Evolutionary conservation across 2,113 vertebrate species (phyloP).

Genomic region (Budorcas taxicolor): DNA sequence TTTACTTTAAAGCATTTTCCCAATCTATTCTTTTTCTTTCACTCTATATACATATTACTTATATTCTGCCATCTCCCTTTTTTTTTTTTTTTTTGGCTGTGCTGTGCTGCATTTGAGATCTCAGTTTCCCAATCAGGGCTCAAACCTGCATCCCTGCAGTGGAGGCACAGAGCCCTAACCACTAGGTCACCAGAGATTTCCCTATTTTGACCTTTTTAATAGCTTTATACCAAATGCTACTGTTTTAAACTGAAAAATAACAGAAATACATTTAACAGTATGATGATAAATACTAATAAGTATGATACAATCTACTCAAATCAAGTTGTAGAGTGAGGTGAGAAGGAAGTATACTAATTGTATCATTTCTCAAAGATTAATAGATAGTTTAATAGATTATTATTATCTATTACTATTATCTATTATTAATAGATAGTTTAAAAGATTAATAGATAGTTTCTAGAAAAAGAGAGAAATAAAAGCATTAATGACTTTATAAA

Average conservation of each 20-base stretch:
- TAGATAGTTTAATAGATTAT: not conserved
- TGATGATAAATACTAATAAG: not conserved
- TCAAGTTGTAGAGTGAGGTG: not conserved
- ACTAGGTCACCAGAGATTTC: not conserved
- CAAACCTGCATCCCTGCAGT: not conserved
- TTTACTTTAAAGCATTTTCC: slow-evolving; percentile 15
- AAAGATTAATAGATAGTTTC: not conserved
- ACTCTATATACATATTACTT: not conserved
- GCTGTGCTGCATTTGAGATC: not conserved
- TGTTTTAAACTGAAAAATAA: not conserved
- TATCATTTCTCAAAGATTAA: not conserved
- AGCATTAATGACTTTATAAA: slow-evolving; percentile 1
- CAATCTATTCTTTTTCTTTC: not conserved
- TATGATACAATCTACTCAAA: not conserved
- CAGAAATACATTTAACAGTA: not conserved
- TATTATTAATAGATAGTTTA: not conserved
- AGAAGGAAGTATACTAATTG: not conserved
- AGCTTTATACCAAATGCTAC: not conserved
- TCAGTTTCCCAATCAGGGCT: not conserved
- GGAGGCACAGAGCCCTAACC: not conserved
- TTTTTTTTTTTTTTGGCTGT: not conserved
- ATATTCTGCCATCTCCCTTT: not conserved
- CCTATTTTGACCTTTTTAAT: not conserved
- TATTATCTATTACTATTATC: not conserved
- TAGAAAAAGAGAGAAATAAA: slow-evolving; percentile 9